Percentiles rank a stretch among this genome's conserved stretches.
Evolutionary conservation across 2,888 invertebrate genomes (phyloP).

Genomic region (Andrena dorsata): DNA sequence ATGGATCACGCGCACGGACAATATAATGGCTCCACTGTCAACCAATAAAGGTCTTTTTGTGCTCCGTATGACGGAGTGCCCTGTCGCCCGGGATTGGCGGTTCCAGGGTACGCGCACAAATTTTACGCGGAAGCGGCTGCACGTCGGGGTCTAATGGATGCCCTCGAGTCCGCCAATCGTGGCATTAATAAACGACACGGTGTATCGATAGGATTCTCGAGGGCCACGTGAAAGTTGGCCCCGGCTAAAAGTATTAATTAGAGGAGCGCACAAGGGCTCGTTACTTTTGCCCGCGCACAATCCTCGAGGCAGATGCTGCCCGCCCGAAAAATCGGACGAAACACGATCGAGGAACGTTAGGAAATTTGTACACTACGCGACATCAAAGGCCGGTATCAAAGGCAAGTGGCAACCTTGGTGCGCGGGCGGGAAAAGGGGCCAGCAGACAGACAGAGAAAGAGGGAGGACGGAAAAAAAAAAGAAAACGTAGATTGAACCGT

Average conservation of each 20-base stretch:
- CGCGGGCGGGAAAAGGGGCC: constrained; percentile 18
- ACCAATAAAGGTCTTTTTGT: constrained; percentile 83
- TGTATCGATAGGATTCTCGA: constrained; percentile 10
- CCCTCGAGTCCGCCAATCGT: not conserved
- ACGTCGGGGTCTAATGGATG: constrained; percentile 17
- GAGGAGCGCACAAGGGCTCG: not conserved
- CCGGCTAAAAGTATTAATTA: constrained; percentile 1
- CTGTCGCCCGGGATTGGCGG: constrained; percentile 48
- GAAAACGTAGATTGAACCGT: constrained; percentile 43
- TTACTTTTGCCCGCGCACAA: not conserved
- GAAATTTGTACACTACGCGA: constrained; percentile 33
- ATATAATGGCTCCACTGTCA: constrained; percentile 81
- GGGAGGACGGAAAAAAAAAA: constrained; percentile 23
- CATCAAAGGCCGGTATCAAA: constrained; percentile 53
- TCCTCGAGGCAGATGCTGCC: constrained; percentile 14
- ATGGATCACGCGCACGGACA: constrained; percentile 81
- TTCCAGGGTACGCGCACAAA: constrained; percentile 60
- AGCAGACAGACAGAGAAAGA: constrained; percentile 4
- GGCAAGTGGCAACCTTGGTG: constrained; percentile 35
- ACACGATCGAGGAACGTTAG: constrained; percentile 28
- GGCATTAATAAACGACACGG: constrained; percentile 8
- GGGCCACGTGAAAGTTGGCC: not conserved
- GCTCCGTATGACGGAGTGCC: constrained; percentile 79
- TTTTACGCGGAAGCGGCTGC: constrained; percentile 52
- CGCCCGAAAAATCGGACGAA: constrained; percentile 18